These are phyloP conservation scores for Thumatha senex DNA, from an alignment of 2,888 invertebrate genomes.

Conservation along the genomic window DNA sequence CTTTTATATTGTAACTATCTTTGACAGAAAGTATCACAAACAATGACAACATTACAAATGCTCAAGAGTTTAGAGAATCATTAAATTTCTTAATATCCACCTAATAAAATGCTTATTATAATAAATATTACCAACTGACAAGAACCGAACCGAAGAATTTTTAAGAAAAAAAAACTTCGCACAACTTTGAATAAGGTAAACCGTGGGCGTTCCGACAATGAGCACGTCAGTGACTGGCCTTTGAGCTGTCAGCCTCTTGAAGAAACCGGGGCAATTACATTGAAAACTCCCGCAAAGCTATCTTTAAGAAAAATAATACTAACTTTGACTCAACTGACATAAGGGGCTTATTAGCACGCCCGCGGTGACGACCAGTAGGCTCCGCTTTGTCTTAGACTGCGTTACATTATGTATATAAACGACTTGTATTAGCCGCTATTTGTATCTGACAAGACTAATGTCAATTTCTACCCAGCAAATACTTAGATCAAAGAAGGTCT, in stretches of 20 bases:
- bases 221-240: slow-evolving; percentile 76
- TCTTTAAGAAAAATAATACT: slow-evolving; percentile 77
- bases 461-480: slow-evolving; percentile 24
- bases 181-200: slow-evolving; percentile 79
- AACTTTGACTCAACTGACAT: slow-evolving; percentile 67
- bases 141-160: slow-evolving; percentile 56
- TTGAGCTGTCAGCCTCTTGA: slow-evolving; percentile 80
- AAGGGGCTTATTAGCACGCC: slow-evolving; percentile 78
- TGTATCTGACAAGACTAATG: slow-evolving; percentile 35
- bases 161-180: slow-evolving; percentile 64
- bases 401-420: slow-evolving; percentile 37
- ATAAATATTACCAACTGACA: slow-evolving; percentile 48
- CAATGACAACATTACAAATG: not conserved
- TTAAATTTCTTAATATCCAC: slow-evolving; percentile 21
- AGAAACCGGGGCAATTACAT: slow-evolving; percentile 82
- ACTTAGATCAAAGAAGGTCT: slow-evolving; percentile 32
- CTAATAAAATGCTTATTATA: slow-evolving; percentile 45
- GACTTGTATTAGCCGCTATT: slow-evolving; percentile 36
- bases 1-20: not conserved
- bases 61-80: slow-evolving; percentile 5
- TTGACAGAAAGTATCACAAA: not conserved
- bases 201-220: slow-evolving; percentile 80
- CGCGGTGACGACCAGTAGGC: slow-evolving; percentile 49
- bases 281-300: slow-evolving; percentile 78
- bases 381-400: slow-evolving; percentile 42